Percentiles rank a stretch among this genome's conserved stretches.
Conservation (phyloP, 1,140 invertebrate genomes). For the Drosophila biarmipes region DNA sequence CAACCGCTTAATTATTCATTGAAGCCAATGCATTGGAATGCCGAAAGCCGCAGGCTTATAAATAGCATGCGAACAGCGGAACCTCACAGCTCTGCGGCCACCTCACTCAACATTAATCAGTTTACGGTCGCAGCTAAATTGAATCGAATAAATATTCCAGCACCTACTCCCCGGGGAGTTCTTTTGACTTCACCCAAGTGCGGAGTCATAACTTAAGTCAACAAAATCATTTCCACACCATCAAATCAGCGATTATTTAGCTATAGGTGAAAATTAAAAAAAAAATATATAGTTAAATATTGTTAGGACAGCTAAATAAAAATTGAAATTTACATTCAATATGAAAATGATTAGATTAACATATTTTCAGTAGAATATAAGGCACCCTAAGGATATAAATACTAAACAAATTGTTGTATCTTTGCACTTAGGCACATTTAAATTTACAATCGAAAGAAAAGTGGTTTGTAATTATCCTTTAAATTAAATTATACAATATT, state of each 20-base stretch:
- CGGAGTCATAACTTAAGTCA: slow-evolving; percentile 3
- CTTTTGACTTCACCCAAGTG: slow-evolving; percentile 36
- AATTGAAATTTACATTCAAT: too few relatives aligned
- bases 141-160: slow-evolving; percentile 49
- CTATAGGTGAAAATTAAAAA: too few relatives aligned
- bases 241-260: slow-evolving; percentile 52
- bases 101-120: slow-evolving; percentile 68
- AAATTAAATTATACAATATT: too few relatives aligned
- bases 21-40: slow-evolving; percentile 79
- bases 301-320: too few relatives aligned
- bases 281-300: too few relatives aligned
- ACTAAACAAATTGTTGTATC: too few relatives aligned
- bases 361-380: too few relatives aligned
- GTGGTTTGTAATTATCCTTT: too few relatives aligned
- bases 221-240: slow-evolving; percentile 53
- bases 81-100: slow-evolving; percentile 58
- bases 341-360: too few relatives aligned
- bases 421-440: too few relatives aligned
- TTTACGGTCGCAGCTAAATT: slow-evolving; percentile 52
- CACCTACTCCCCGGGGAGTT: slow-evolving; percentile 10
- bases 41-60: slow-evolving; percentile 64
- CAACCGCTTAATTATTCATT: slow-evolving; percentile 83
- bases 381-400: too few relatives aligned
- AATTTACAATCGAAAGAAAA: too few relatives aligned
- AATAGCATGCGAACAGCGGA: slow-evolving; percentile 56